phyloP scores from a whole-genome alignment of 2,888 invertebrate genomes.

The Heteromyza rotundicornis region DNA sequence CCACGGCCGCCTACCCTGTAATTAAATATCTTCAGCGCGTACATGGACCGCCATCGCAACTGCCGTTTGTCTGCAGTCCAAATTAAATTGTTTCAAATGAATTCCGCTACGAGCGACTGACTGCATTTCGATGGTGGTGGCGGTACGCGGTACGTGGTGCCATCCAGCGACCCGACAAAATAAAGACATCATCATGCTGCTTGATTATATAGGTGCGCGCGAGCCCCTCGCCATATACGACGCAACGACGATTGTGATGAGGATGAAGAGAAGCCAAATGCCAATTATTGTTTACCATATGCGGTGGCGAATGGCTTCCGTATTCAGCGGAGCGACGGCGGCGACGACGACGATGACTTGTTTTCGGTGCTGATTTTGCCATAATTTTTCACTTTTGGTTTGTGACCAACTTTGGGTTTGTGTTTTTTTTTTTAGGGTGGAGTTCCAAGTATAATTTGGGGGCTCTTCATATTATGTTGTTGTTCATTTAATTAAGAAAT shows the following conservation, averaged over 20 bases:
- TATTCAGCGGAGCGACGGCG: not conserved
- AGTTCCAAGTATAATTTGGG: not conserved
- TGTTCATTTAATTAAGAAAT: not conserved
- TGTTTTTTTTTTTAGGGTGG: not conserved
- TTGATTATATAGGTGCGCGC: not conserved
- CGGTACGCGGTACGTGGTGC: not conserved
- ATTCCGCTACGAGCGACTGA: slow-evolving; percentile 12
- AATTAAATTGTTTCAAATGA: slow-evolving; percentile 24
- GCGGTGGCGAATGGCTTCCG: not conserved
- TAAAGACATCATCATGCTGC: not conserved
- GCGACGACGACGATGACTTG: not conserved
- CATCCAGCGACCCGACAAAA: not conserved
- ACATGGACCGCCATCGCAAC: not conserved
- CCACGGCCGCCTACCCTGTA: not conserved
- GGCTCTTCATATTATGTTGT: not conserved
- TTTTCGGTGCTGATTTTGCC: slow-evolving; percentile 1
- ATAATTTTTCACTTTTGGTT: not conserved
- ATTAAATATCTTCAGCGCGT: not conserved
- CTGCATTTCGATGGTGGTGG: not conserved
- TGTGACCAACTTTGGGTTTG: not conserved
- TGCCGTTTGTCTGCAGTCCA: not conserved
- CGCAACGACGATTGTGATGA: too few relatives aligned
- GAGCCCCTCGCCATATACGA: not conserved
- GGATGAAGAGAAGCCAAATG: not conserved
- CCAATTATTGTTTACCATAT: slow-evolving; percentile 4